Percentiles rank a stretch among this genome's conserved stretches.
Conservation (phyloP, 2,113 vertebrate genomes). For the Ascaphus truei region DNA sequence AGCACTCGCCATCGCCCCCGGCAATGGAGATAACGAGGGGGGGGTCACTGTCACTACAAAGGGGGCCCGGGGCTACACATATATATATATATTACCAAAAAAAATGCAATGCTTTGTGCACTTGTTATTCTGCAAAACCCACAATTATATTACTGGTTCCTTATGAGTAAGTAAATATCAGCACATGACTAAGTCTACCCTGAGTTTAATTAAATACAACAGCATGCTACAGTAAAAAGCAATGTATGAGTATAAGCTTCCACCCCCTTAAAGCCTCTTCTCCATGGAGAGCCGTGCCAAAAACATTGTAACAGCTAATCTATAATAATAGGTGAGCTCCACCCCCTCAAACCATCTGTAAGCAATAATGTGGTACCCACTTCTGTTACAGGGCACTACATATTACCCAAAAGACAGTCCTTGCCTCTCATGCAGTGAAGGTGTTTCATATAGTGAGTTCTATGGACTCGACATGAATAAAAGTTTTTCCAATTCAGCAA, state of each 20-base stretch:
- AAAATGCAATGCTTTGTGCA: neutral
- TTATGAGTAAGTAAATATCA: neutral
- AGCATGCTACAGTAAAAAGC: neutral
- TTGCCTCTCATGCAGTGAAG: too few relatives aligned
- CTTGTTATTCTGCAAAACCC: neutral
- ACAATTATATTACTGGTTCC: neutral
- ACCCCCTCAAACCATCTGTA: constrained; percentile 2
- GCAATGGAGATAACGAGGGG: too few relatives aligned
- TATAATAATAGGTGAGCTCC: neutral
- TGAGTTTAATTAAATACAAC: neutral
- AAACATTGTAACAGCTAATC: constrained; percentile 3
- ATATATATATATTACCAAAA: neutral
- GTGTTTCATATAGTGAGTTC: too few relatives aligned
- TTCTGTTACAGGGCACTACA: neutral
- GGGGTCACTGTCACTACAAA: neutral
- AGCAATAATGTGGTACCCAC: neutral
- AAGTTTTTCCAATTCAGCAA: too few relatives aligned
- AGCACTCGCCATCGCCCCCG: too few relatives aligned
- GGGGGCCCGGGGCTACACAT: neutral
- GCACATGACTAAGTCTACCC: constrained; percentile 6
- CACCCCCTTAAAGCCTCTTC: neutral
- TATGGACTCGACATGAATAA: too few relatives aligned
- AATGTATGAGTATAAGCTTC: neutral
- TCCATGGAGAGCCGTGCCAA: neutral
- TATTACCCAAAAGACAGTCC: too few relatives aligned